A percentile compares a stretch with the other conserved stretches of the same genome.
Conservation (phyloP, 2,888 invertebrate genomes). For the Epinotia ramella region DNA sequence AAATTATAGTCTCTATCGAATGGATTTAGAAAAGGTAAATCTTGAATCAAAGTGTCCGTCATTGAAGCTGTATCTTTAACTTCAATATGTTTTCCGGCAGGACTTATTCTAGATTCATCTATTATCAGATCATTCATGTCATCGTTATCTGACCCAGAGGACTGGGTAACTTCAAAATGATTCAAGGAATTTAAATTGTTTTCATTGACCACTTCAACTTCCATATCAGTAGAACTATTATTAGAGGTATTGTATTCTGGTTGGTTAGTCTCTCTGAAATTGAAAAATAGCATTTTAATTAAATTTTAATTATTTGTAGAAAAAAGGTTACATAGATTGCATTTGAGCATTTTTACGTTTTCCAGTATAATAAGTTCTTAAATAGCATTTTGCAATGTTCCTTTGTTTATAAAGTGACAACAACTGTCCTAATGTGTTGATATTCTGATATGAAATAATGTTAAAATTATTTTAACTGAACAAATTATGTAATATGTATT, state of each 20-base stretch:
- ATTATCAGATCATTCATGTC: conserved; percentile 61
- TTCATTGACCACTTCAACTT: conserved; percentile 39
- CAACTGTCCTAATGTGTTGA: conserved; percentile 5
- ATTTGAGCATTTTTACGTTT: background rate
- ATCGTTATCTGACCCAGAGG: conserved; percentile 61
- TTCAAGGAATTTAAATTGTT: conserved; percentile 38
- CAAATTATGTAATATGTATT: background rate
- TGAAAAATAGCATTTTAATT: conserved; percentile 10
- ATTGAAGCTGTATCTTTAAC: conserved; percentile 59
- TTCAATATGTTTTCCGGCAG: conserved; percentile 45
- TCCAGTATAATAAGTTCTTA: background rate
- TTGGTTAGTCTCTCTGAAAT: conserved; percentile 59
- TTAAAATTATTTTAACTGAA: background rate
- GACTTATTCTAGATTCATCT: conserved; percentile 51
- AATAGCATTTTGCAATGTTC: background rate
- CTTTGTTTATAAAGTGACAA: conserved; percentile 1
- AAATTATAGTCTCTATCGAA: conserved; percentile 68
- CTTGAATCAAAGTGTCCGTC: conserved; percentile 59
- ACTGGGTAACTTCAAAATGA: conserved; percentile 58
- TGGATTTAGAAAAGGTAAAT: conserved; percentile 53
- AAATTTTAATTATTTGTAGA: background rate
- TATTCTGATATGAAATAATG: background rate
- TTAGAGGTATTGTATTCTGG: conserved; percentile 57
- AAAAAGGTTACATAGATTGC: background rate
- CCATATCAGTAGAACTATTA: conserved; percentile 47